phyloP scores from a whole-genome alignment of 2,888 invertebrate genomes.

The Cataglyphis livida region DNA sequence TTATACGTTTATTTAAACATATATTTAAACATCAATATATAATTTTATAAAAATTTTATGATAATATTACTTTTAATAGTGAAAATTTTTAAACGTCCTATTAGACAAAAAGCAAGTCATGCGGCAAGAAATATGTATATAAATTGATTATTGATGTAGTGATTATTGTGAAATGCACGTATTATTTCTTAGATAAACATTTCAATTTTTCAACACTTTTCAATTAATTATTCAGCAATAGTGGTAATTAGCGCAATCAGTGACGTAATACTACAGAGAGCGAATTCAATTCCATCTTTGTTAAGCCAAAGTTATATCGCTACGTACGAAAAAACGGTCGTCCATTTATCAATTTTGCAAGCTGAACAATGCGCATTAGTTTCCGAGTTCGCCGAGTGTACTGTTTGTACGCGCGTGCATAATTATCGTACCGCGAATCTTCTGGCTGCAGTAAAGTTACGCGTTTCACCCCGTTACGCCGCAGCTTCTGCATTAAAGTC shows the following conservation, averaged over 20 bases:
- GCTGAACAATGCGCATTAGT: constrained; percentile 48
- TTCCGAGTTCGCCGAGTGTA: constrained; percentile 52
- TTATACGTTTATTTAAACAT: background rate
- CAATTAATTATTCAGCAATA: constrained; percentile 13
- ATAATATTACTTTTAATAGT: background rate
- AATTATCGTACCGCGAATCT: constrained; percentile 65
- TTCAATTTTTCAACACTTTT: background rate
- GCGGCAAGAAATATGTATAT: background rate
- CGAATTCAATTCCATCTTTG: constrained; percentile 39
- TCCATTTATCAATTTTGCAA: constrained; percentile 47
- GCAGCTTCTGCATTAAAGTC: constrained; percentile 63
- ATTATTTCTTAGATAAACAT: background rate
- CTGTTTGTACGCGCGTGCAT: constrained; percentile 58
- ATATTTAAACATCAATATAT: background rate
- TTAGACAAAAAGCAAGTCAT: background rate
- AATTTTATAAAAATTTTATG: background rate
- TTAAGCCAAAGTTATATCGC: constrained; percentile 48
- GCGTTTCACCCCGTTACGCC: constrained; percentile 53
- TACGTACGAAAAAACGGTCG: constrained; percentile 40
- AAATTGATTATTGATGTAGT: background rate
- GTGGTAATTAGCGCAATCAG: constrained; percentile 43
- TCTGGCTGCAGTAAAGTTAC: constrained; percentile 64
- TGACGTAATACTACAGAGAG: constrained; percentile 4
- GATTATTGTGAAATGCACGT: background rate
- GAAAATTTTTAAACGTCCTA: background rate